phyloP scores from a whole-genome alignment of 2,797 vertebrate genomes.

The Melanotaenia pygmaea region DNA sequence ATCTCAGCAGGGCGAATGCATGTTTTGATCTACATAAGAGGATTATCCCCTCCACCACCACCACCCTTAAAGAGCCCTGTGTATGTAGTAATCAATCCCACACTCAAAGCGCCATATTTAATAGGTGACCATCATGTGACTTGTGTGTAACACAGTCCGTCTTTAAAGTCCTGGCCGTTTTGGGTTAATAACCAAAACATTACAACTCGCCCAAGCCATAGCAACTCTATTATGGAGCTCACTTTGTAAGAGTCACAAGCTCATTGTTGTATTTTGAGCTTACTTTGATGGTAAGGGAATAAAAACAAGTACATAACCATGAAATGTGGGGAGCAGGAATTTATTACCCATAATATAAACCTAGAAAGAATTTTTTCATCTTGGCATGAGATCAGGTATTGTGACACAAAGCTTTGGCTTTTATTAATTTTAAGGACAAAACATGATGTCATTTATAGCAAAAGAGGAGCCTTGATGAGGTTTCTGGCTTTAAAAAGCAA shows the following conservation, averaged over 20 bases:
- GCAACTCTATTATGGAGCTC: too few relatives aligned
- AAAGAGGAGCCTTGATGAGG: background rate
- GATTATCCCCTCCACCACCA: constrained; percentile 40
- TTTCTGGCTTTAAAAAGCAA: background rate
- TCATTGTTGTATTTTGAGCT: constrained; percentile 20
- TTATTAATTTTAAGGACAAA: background rate
- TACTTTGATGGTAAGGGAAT: constrained; percentile 7
- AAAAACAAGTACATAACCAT: background rate
- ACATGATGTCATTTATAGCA: background rate
- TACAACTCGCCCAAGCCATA: background rate
- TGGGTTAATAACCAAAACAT: constrained; percentile 16
- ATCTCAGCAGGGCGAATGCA: constrained; percentile 25
- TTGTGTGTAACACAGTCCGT: background rate
- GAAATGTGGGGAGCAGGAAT: background rate
- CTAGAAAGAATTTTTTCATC: background rate
- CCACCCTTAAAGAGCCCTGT: constrained; percentile 23
- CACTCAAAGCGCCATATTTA: constrained; percentile 35
- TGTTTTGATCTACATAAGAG: constrained; percentile 47
- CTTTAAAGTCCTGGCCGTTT: constrained; percentile 14
- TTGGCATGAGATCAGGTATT: background rate
- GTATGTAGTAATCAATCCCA: constrained; percentile 71
- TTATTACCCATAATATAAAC: constrained; percentile 10
- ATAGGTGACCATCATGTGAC: constrained; percentile 68
- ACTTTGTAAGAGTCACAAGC: constrained; percentile 5
- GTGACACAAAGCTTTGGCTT: background rate